Evolutionary conservation across 1,140 invertebrate genomes (phyloP).

Genomic region (Ditylenchus dipsaci): DNA sequence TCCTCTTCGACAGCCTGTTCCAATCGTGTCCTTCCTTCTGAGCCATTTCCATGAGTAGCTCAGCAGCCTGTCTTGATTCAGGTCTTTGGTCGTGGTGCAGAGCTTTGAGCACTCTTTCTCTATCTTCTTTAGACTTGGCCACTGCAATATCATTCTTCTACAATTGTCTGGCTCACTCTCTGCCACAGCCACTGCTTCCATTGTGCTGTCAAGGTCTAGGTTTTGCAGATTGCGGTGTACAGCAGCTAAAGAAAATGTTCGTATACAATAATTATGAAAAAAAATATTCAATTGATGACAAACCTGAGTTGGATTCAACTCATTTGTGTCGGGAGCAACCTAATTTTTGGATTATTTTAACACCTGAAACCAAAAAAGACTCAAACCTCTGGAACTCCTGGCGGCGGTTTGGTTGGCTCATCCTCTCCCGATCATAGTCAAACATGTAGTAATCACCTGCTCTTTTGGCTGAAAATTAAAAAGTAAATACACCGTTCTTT

Average conservation of each 20-base stretch:
- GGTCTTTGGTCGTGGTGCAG: not conserved
- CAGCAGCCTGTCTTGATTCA: not conserved
- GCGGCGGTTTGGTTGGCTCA: constrained; percentile 22
- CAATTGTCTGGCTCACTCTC: constrained; percentile 36
- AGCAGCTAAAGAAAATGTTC: constrained; percentile 42
- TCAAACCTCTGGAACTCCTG: no score
- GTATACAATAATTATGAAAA: no score
- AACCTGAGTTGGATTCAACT: constrained; percentile 54
- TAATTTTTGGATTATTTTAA: no score
- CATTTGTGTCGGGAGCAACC: constrained; percentile 50
- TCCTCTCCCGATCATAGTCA: constrained; percentile 50
- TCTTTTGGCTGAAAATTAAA: constrained; percentile 53
- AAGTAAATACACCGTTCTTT: not conserved
- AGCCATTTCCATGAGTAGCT: not conserved
- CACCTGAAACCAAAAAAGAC: no score
- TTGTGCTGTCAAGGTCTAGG: constrained; percentile 44
- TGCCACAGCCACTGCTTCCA: constrained; percentile 52
- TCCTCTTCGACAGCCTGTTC: not conserved
- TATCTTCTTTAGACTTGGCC: constrained; percentile 11
- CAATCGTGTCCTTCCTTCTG: not conserved
- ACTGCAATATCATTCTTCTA: constrained; percentile 48
- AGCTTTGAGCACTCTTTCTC: constrained; percentile 13
- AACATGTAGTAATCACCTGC: constrained; percentile 59
- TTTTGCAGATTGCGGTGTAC: constrained; percentile 50
- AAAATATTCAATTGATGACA: not conserved